Conservation (phyloP, 1,140 invertebrate genomes). For the Drosophila lacteicornis region DNA sequence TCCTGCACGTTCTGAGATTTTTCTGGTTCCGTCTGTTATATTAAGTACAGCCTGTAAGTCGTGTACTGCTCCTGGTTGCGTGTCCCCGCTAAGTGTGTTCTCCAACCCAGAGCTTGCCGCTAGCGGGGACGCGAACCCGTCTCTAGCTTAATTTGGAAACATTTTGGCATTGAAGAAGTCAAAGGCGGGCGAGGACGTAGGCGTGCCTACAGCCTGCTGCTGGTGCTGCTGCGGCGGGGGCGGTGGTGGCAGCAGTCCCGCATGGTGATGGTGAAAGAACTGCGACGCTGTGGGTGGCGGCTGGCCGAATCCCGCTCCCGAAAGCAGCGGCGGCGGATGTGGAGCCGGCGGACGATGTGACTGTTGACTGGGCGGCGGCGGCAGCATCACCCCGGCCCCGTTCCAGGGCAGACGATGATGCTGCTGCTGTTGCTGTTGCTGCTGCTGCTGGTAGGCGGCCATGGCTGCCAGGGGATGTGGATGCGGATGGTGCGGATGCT, state of each 20-base stretch:
- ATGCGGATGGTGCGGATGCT: conserved; percentile 52
- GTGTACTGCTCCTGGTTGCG: conserved; percentile 61
- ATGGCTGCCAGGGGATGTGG: conserved; percentile 65
- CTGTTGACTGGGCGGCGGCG: conserved; percentile 55
- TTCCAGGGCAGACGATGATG: conserved; percentile 66
- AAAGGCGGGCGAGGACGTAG: conserved; percentile 56
- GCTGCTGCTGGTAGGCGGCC: conserved; percentile 62
- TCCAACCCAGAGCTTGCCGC: conserved; percentile 14
- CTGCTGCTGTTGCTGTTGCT: conserved; percentile 47
- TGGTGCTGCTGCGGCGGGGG: conserved; percentile 45
- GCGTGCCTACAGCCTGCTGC: conserved; percentile 40
- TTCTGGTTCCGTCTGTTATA: conserved; percentile 45
- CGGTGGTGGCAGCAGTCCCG: conserved; percentile 57
- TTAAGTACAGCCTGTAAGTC: conserved; percentile 77
- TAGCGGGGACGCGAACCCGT: conserved; percentile 30
- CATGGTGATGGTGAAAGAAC: conserved; percentile 57
- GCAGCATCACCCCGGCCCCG: conserved; percentile 61
- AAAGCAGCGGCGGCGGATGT: conserved; percentile 60
- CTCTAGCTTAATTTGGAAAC: conserved; percentile 63
- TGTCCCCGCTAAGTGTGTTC: not conserved
- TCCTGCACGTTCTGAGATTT: conserved; percentile 78
- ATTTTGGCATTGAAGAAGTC: conserved; percentile 80
- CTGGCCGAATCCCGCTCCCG: conserved; percentile 40
- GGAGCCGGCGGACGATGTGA: conserved; percentile 43
- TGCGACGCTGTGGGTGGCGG: conserved; percentile 29